Percentiles rank a stretch among this genome's conserved stretches.
These are phyloP conservation scores for Silurus asotus DNA, from an alignment of 2,113 vertebrate species.

Conservation along the genomic window DNA sequence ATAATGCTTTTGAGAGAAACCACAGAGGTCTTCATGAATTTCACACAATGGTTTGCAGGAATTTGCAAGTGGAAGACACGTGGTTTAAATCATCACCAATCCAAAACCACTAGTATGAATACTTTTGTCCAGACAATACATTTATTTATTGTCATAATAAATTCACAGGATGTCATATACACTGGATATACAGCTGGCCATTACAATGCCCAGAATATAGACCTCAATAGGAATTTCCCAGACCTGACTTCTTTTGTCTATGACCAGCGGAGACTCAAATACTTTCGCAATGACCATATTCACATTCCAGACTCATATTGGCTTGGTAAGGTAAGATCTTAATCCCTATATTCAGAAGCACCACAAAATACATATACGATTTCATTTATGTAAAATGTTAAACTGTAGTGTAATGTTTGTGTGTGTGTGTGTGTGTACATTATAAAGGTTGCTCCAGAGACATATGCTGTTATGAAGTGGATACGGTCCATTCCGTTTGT, in stretches of 20 bases:
- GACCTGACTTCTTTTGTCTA: constrained; percentile 88
- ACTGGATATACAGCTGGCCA: constrained; percentile 80
- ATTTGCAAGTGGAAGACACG: background rate
- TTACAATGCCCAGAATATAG: constrained; percentile 89
- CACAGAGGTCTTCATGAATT: constrained; percentile 3
- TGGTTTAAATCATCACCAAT: constrained; percentile 6
- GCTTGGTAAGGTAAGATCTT: constrained; percentile 90
- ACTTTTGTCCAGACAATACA: constrained; percentile 6
- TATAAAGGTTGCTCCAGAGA: constrained; percentile 89
- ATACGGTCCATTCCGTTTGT: constrained; percentile 94
- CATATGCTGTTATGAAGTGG: constrained; percentile 94
- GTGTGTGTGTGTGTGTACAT: constrained; percentile 25
- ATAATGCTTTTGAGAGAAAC: constrained; percentile 7
- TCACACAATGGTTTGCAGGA: constrained; percentile 2
- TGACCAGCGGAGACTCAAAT: constrained; percentile 69
- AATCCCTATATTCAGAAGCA: constrained; percentile 25
- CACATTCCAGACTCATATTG: constrained; percentile 92
- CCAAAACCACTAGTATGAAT: background rate
- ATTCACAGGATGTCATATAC: constrained; percentile 74
- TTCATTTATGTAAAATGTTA: background rate
- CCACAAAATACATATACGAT: background rate
- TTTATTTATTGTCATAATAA: background rate
- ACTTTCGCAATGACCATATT: constrained; percentile 79
- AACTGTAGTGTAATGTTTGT: background rate
- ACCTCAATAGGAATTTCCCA: constrained; percentile 93